Evolutionary conservation across 2,888 invertebrate species (phyloP), one percentile per base, ranked within the genome.

Genomic region (Tachina lurida): DNA sequence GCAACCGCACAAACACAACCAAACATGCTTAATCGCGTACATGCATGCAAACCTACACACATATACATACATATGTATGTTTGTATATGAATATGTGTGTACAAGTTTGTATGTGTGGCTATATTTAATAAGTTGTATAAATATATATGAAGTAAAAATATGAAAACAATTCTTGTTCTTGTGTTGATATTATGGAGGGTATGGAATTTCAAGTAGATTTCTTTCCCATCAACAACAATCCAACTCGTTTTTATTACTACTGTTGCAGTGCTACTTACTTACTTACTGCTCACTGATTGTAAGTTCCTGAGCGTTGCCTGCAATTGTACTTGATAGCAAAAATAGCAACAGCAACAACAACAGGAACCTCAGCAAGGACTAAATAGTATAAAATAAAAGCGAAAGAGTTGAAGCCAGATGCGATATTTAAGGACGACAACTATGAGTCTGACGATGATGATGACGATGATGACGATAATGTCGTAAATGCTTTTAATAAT

Each of bases 191-290:
- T 76, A 63, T 77, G 71, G 77, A 49, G 60, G 81, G 81, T 47
- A 77, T 74, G 80, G 76, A 84, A 84, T 81, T 77, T 81, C 73
- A 81, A 81, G 81, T 81, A 81, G 74, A 77, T 63, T 52, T 75
- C 63, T 81, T 70, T 60, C 19, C 5, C 45, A 54, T 31, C 45
- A 60, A 75, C 52, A 60, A 19, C 45, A 49, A 68, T 60, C 39
- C 54, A 74, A 67, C 58, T 52, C 67, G 19, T 5, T 39, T 52
- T 31, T 31, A 31, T 31, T 31, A 31, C 31, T 31, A 31, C 31
- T 31, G 31, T 7, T 31, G 31, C 31, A 31, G 31, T 31, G 31
- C 31, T 31, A 31, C 31, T 31, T 31, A 31, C 31, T 31, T 31
- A 31, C 31, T 31, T 31, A 39, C 17, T 54, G 39, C 63, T 63